phyloP scores from a whole-genome alignment of 2,113 vertebrate genomes.

The Entomyzon cyanotis region DNA sequence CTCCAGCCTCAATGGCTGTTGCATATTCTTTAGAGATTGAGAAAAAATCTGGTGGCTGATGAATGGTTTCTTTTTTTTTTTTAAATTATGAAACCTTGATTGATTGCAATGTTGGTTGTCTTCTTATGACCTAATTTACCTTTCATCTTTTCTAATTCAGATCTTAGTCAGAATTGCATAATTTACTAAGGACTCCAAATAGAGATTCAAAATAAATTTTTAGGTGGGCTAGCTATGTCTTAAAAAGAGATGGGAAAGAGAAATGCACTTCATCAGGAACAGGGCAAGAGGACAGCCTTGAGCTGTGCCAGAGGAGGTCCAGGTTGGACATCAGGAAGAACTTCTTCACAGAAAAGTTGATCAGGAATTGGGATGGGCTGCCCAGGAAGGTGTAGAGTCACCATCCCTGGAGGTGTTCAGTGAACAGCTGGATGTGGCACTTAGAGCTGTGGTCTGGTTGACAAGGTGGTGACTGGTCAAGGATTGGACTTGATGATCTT shows the following conservation, averaged over 20 bases:
- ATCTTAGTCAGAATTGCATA: neutral
- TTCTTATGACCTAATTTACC: conserved; percentile 23
- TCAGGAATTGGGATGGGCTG: neutral
- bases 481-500: neutral
- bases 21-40: conserved; percentile 1
- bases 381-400: neutral
- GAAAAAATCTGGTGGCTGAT: neutral
- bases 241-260: neutral
- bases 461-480: neutral
- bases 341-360: neutral
- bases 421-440: neutral
- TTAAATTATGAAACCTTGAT: neutral
- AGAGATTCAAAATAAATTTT: neutral
- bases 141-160: conserved; percentile 14
- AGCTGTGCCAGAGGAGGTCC: neutral
- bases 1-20: neutral
- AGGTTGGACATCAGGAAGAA: neutral
- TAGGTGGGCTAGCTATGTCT: neutral
- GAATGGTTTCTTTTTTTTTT: neutral
- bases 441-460: neutral
- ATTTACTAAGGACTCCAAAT: neutral
- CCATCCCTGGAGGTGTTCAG: neutral
- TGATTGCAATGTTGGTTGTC: neutral
- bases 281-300: neutral
- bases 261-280: neutral